Evolutionary conservation across 2,797 vertebrate genomes (phyloP), one percentile per base, ranked within the genome.

Genomic region (Mormyrops attenuatus): DNA sequence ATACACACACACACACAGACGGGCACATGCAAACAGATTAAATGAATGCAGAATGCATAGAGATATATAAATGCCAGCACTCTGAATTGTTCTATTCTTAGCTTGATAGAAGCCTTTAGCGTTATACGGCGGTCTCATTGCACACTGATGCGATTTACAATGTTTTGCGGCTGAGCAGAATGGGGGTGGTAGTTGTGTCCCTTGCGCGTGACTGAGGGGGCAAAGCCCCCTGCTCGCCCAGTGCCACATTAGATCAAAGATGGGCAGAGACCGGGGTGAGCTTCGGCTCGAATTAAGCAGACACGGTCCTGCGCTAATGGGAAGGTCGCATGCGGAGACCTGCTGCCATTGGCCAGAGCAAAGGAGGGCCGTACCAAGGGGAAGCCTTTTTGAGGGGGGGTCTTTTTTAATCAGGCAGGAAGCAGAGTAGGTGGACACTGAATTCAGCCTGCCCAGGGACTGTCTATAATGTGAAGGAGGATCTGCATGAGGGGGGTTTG

Each of bases 271-370:
- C 57, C 20, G 82, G 34, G 8, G 11, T 3, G 6, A 47, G 66
- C 38, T 26, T 73, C 15, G 5, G 41, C 84, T 86, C 22, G 26
- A 73, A 66, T 85, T 86, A 60, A 53, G 55, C 82, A 47, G 38
- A 30, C 38, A 41, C n/a, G 52, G 52, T 47, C 13, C 26, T 85
- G 20, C 34, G 22, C 60, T 89, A 89, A 89, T 87, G 89, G 89
- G 26, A 60, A 87, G 84, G 73, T 3, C 44, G 15, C 38, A 80
- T 38, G 73, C 5, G 38, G 66, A 30, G 38, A 9, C 73, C 73
- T 44, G 73, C 38, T 8, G 73, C 34, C 34, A 44, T 80, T 80
- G 73, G 38, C 34, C 38, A 44, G 73, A 80, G 73, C 2, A 7
- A 69, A 69, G 63, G 11, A 15, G 26, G 63, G 26, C 26, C 63